These are phyloP conservation scores for Hymenochirus boettgeri DNA, from an alignment of 2,113 vertebrate species.

Conservation along the genomic window DNA sequence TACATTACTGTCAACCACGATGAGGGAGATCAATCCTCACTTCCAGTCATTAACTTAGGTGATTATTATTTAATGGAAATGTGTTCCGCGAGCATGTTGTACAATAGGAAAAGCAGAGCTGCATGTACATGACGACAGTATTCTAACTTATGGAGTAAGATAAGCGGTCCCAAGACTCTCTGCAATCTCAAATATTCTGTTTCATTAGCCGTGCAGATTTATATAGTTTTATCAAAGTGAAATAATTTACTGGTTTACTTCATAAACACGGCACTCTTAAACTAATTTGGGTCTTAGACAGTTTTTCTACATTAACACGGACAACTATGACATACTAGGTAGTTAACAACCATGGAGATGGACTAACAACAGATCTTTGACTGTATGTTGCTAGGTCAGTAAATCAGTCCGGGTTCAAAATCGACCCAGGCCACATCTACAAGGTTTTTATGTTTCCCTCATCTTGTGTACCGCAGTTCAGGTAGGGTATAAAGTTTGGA, in stretches of 20 bases:
- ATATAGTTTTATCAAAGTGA: conserved; percentile 71
- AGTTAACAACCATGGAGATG: background rate
- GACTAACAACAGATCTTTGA: no score
- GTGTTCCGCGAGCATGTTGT: conserved; percentile 57
- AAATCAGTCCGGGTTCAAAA: no score
- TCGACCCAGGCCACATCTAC: no score
- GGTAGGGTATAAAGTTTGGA: no score
- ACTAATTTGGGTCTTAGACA: conserved; percentile 4
- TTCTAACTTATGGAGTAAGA: conserved; percentile 77
- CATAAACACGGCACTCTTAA: conserved; percentile 25
- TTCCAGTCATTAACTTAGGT: conserved; percentile 80
- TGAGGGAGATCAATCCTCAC: conserved; percentile 74
- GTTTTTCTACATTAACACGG: background rate
- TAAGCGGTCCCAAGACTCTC: conserved; percentile 69
- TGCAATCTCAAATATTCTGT: conserved; percentile 63
- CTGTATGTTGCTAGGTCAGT: no score
- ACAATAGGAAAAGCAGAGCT: conserved; percentile 63
- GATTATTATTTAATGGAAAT: conserved; percentile 79
- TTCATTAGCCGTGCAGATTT: conserved; percentile 78
- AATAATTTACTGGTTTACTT: conserved; percentile 59
- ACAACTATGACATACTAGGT: background rate
- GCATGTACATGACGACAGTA: conserved; percentile 69
- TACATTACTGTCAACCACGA: conserved; percentile 79
- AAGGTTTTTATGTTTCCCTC: no score
- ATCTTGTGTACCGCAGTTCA: no score